Percentiles rank a stretch among this genome's conserved stretches.
Conservation (phyloP, 1,140 invertebrate species). For the Brachionus manjavacas region DNA sequence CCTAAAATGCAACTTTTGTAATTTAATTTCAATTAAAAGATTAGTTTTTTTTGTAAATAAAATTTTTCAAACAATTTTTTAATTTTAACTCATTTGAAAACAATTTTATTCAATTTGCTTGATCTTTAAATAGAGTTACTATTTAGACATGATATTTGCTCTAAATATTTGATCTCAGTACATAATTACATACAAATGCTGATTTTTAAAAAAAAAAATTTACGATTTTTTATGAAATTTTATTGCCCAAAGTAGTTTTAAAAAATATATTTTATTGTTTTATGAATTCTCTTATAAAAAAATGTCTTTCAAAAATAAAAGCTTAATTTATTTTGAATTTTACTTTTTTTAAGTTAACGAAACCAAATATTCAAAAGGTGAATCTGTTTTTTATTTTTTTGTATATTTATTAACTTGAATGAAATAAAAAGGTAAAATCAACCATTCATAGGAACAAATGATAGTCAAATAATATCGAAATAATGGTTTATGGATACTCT, state of each 20-base stretch:
- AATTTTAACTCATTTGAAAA: not conserved
- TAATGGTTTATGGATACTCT: too few relatives aligned
- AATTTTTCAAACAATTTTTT: not conserved
- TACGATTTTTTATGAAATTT: not conserved
- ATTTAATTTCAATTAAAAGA: not conserved
- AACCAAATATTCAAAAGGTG: too few relatives aligned
- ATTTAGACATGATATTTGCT: not conserved
- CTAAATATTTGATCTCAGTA: not conserved
- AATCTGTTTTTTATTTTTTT: too few relatives aligned
- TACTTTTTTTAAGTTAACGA: too few relatives aligned
- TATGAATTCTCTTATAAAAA: too few relatives aligned
- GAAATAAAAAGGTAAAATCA: too few relatives aligned
- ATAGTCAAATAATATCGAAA: too few relatives aligned
- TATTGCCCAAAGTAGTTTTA: not conserved
- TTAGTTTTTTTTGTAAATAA: constrained; percentile 8
- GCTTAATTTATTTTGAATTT: too few relatives aligned
- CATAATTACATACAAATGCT: not conserved
- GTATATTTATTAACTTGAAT: too few relatives aligned
- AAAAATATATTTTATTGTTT: too few relatives aligned
- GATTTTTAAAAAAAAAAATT: not conserved
- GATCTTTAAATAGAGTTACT: not conserved
- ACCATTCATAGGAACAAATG: too few relatives aligned
- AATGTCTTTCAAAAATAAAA: too few relatives aligned
- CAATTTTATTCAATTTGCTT: not conserved
- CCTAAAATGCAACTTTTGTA: not conserved